Percentiles rank a stretch among this genome's conserved stretches.
These are phyloP conservation scores for Drosophila leonis DNA, from an alignment of 2,888 invertebrate genomes.

Conservation along the genomic window DNA sequence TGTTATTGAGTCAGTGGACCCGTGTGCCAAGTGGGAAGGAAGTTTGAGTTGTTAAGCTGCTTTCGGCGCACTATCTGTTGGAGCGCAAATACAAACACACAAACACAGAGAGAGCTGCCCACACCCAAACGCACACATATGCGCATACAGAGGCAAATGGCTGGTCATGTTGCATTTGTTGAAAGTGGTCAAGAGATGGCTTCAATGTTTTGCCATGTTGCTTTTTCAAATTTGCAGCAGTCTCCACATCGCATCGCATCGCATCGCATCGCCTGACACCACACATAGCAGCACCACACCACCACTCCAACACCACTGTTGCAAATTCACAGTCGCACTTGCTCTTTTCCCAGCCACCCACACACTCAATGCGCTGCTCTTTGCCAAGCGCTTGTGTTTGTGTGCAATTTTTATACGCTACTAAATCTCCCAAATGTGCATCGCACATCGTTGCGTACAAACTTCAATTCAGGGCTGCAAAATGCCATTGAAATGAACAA, in stretches of 20 bases:
- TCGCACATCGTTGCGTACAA: slow-evolving; percentile 47
- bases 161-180: slow-evolving; percentile 53
- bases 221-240: slow-evolving; percentile 54
- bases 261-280: neutral
- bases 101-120: slow-evolving; percentile 5
- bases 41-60: slow-evolving; percentile 72
- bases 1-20: slow-evolving; percentile 53
- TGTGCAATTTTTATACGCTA: slow-evolving; percentile 62
- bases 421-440: slow-evolving; percentile 63
- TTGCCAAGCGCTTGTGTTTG: slow-evolving; percentile 30
- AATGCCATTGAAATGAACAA: slow-evolving; percentile 6
- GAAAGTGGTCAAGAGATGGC: slow-evolving; percentile 60
- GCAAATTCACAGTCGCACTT: neutral
- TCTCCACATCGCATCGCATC: slow-evolving; percentile 3
- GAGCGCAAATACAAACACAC: slow-evolving; percentile 26
- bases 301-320: neutral
- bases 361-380: slow-evolving; percentile 27
- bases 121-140: slow-evolving; percentile 4
- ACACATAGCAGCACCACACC: neutral
- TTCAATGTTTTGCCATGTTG: slow-evolving; percentile 46
- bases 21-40: slow-evolving; percentile 41
- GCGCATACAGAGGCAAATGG: slow-evolving; percentile 14
- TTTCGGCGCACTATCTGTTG: slow-evolving; percentile 51
- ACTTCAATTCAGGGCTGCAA: slow-evolving; percentile 29
- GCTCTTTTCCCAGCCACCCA: slow-evolving; percentile 7